These are phyloP conservation scores for Temnothorax rugatulus DNA, from an alignment of 2,888 invertebrate genomes.

Conservation along the genomic window DNA sequence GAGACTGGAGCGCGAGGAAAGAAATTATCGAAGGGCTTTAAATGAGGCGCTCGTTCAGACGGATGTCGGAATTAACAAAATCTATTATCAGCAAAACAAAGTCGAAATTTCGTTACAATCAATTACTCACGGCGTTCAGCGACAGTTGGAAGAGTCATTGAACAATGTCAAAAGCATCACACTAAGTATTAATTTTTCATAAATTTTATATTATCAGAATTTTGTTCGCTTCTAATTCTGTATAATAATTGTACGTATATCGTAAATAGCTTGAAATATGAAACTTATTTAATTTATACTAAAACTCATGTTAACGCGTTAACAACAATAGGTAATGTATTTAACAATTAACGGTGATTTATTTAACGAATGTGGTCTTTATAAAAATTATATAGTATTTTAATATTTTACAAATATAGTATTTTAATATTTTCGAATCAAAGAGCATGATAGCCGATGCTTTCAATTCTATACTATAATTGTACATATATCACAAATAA, in stretches of 20 bases:
- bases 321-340: neutral
- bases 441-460: too few relatives aligned
- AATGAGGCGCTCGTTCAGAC: slow-evolving; percentile 59
- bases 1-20: slow-evolving; percentile 72
- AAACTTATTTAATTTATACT: neutral
- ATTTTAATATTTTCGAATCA: too few relatives aligned
- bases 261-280: neutral
- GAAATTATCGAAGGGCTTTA: slow-evolving; percentile 69
- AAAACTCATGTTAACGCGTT: neutral
- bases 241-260: neutral
- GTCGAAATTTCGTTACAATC: slow-evolving; percentile 68
- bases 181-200: slow-evolving; percentile 66
- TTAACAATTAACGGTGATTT: neutral
- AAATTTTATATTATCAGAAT: slow-evolving; percentile 2
- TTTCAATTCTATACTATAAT: too few relatives aligned
- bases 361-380: too few relatives aligned
- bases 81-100: slow-evolving; percentile 63
- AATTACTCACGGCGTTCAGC: slow-evolving; percentile 63
- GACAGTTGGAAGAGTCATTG: slow-evolving; percentile 62
- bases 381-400: too few relatives aligned
- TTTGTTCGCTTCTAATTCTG: neutral
- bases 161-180: slow-evolving; percentile 65
- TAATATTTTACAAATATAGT: too few relatives aligned
- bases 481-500: too few relatives aligned
- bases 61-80: slow-evolving; percentile 54